A percentile compares a stretch with the other conserved stretches of the same genome.
Evolutionary conservation across 1,140 invertebrate genomes (phyloP).

Genomic region (Anadara kagoshimensis): DNA sequence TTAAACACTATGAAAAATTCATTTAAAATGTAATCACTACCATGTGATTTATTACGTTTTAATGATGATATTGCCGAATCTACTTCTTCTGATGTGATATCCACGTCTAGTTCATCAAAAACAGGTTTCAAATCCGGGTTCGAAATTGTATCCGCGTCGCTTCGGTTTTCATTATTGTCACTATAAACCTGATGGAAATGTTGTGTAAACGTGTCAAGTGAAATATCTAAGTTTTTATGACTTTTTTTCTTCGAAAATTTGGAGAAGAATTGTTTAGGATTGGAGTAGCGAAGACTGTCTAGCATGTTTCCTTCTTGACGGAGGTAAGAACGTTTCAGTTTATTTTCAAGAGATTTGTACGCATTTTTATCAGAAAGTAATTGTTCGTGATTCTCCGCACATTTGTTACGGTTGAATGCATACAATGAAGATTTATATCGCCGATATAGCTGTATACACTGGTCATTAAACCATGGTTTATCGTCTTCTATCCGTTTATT

Average conservation of each 20-base stretch:
- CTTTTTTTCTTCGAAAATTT: no score
- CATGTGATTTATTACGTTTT: conserved; percentile 9
- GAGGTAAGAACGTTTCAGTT: conserved; percentile 3
- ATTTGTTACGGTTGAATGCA: not conserved
- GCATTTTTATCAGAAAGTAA: not conserved
- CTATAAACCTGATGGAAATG: no score
- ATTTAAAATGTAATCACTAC: conserved; percentile 22
- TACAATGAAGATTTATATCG: not conserved
- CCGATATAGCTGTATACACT: not conserved
- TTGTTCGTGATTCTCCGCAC: not conserved
- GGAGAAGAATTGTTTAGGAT: no score
- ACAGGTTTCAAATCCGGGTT: no score
- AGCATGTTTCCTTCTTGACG: not conserved
- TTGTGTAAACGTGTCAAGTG: not conserved
- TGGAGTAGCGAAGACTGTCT: not conserved
- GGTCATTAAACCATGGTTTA: conserved; percentile 7
- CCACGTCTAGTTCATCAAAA: not conserved
- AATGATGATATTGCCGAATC: not conserved
- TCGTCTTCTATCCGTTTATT: not conserved
- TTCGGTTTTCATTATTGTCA: no score
- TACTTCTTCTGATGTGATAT: no score
- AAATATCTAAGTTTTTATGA: not conserved
- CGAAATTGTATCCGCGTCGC: no score
- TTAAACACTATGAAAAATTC: conserved; percentile 24
- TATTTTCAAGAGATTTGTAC: not conserved